phyloP scores from a whole-genome alignment of 2,113 vertebrate genomes.

The Psammodynastes pulverulentus region DNA sequence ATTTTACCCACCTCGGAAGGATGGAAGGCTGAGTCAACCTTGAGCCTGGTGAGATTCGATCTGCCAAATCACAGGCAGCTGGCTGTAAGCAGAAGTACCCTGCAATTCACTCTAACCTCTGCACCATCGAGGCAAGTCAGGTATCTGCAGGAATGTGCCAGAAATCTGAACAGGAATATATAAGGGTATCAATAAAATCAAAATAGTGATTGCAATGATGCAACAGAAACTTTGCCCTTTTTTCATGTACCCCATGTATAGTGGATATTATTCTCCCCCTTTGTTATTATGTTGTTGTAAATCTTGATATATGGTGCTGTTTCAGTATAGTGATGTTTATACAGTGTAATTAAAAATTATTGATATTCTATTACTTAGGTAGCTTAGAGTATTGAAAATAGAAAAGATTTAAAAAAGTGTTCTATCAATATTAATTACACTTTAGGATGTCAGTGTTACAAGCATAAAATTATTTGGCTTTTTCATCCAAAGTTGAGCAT shows the following conservation, averaged over 20 bases:
- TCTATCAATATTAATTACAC: neutral
- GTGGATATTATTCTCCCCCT: neutral
- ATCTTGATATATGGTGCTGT: neutral
- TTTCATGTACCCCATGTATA: neutral
- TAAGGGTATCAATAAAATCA: neutral
- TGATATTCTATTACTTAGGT: neutral
- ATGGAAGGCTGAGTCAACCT: no score
- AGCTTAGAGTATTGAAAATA: neutral
- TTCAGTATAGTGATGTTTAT: neutral
- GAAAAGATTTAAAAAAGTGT: neutral
- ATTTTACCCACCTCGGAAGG: no score
- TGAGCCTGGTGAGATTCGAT: no score
- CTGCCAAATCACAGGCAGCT: no score
- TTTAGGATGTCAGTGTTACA: neutral
- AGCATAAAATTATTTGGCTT: neutral
- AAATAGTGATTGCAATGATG: neutral
- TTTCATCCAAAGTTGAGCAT: neutral
- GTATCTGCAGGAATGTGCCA: neutral
- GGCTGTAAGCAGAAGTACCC: no score
- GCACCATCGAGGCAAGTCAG: no score
- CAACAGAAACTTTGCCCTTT: neutral
- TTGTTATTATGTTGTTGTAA: neutral
- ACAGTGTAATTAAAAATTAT: neutral
- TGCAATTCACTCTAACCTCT: no score
- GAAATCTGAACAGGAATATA: neutral